Conservation (phyloP, 2,113 vertebrate species). For the Gracilinanus agilis region DNA sequence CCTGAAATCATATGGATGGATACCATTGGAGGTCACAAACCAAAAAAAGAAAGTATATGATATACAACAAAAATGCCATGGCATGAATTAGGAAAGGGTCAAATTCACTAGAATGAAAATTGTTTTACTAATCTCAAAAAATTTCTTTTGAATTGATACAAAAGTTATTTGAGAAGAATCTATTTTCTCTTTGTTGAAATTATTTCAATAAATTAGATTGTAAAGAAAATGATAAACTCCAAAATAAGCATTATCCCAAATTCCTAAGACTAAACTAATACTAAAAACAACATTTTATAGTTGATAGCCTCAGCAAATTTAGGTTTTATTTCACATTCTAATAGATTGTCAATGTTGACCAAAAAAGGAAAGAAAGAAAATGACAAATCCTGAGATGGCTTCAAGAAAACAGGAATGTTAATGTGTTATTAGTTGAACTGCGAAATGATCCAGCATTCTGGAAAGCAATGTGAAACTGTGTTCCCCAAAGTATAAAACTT, state of each 20-base stretch:
- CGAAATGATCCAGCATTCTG: neutral
- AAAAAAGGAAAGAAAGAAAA: neutral
- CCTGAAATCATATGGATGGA: neutral
- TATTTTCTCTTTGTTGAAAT: neutral
- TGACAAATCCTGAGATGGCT: neutral
- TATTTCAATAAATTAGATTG: neutral
- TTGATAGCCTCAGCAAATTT: neutral
- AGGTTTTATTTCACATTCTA: neutral
- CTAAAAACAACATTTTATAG: neutral
- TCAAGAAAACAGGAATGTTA: neutral
- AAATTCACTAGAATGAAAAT: neutral
- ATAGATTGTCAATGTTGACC: neutral
- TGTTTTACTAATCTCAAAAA: neutral
- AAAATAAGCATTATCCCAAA: neutral
- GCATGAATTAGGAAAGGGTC: neutral
- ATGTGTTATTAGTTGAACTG: neutral
- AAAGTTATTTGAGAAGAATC: neutral
- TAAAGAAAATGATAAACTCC: neutral
- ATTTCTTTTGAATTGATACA: neutral
- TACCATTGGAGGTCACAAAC: neutral
- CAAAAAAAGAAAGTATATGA: neutral
- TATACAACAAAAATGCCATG: neutral
- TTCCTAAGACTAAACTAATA: neutral
- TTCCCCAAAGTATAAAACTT: neutral
- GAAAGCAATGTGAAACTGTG: neutral